Evolutionary conservation across 2,888 invertebrate genomes (phyloP).

Genomic region (Lagria hirta): DNA sequence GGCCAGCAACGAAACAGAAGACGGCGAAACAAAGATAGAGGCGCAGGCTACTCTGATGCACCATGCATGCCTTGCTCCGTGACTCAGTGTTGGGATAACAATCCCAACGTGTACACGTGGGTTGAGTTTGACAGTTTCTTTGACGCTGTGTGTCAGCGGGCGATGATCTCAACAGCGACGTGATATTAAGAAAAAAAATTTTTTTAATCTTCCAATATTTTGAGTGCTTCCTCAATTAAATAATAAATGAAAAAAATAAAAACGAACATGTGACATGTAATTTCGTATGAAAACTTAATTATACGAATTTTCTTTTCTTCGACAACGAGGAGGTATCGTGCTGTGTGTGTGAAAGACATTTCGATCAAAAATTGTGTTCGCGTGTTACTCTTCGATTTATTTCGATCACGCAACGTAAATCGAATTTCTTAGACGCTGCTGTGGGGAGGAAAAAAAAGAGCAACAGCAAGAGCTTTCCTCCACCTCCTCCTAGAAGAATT

Average conservation of each 20-base stretch:
- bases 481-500: too few species aligned
- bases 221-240: constrained; percentile 32
- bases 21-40: constrained; percentile 41
- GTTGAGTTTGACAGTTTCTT: constrained; percentile 20
- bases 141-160: constrained; percentile 7
- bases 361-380: constrained; percentile 40
- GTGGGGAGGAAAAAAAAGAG: constrained; percentile 29
- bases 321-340: too few species aligned
- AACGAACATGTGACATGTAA: constrained; percentile 13
- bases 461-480: too few species aligned
- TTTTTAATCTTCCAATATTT: constrained; percentile 33
- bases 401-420: constrained; percentile 38
- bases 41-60: constrained; percentile 59
- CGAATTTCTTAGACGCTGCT: constrained; percentile 37
- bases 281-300: constrained; percentile 10
- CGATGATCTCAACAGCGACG: constrained; percentile 14
- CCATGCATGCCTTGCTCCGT: constrained; percentile 54
- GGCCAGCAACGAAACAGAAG: constrained; percentile 59
- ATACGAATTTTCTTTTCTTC: constrained; percentile 1
- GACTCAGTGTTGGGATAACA: constrained; percentile 61
- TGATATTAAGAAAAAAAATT: too few species aligned
- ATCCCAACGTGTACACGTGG: constrained; percentile 61
- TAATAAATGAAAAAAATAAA: too few species aligned
- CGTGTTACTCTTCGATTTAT: constrained; percentile 39
- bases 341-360: constrained; percentile 39